A percentile compares a stretch with the other conserved stretches of the same genome.
Evolutionary conservation across 2,888 invertebrate genomes (phyloP).

Genomic region (Athalia circularis): DNA sequence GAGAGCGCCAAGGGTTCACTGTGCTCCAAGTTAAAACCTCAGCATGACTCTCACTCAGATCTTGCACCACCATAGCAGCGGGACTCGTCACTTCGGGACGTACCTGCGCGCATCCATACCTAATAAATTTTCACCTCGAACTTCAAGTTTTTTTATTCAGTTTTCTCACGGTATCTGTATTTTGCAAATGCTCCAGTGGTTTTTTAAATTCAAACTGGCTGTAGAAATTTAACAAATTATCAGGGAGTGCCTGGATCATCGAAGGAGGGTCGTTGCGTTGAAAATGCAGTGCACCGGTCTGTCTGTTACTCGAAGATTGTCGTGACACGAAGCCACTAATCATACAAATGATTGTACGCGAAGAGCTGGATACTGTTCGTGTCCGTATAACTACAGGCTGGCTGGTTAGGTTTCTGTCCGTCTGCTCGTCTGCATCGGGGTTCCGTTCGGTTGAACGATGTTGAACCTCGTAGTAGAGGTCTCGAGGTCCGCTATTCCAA

Average conservation of each 20-base stretch:
- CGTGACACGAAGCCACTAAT: slow-evolving; percentile 69
- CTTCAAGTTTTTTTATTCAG: not conserved
- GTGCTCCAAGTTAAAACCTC: slow-evolving; percentile 72
- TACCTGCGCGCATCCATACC: slow-evolving; percentile 71
- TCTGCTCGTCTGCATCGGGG: slow-evolving; percentile 31
- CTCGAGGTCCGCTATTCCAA: slow-evolving; percentile 47
- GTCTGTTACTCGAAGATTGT: slow-evolving; percentile 65
- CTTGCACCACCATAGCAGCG: slow-evolving; percentile 67
- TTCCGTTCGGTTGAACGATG: slow-evolving; percentile 19
- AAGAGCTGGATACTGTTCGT: slow-evolving; percentile 33
- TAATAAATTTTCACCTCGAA: slow-evolving; percentile 19
- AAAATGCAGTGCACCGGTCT: slow-evolving; percentile 20
- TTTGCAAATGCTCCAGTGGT: not conserved
- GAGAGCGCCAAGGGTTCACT: slow-evolving; percentile 58
- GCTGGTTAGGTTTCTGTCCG: slow-evolving; percentile 33
- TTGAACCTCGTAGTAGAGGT: slow-evolving; percentile 12
- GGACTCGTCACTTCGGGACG: slow-evolving; percentile 71
- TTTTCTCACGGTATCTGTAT: not conserved
- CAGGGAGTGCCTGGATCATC: slow-evolving; percentile 49
- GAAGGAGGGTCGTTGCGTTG: slow-evolving; percentile 38
- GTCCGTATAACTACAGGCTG: slow-evolving; percentile 8
- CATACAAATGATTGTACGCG: slow-evolving; percentile 62
- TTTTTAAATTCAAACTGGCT: not conserved
- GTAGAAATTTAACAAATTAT: slow-evolving; percentile 56
- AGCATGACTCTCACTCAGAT: slow-evolving; percentile 69